phyloP scores from a whole-genome alignment of 2,113 vertebrate genomes.

The Lepidothrix coronata region DNA sequence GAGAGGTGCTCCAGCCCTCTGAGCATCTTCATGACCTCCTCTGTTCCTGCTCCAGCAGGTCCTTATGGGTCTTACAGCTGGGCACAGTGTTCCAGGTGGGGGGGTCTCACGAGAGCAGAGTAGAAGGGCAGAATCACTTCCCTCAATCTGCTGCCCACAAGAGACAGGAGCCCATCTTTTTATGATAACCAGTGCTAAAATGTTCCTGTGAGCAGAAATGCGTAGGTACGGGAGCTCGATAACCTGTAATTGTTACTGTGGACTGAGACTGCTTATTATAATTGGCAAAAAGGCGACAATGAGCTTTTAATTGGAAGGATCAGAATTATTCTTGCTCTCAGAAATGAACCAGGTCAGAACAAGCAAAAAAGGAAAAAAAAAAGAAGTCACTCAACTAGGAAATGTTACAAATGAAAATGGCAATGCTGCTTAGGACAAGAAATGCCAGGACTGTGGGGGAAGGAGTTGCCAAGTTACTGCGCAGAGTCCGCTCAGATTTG shows the following conservation, averaged over 20 bases:
- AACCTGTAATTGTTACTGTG: not conserved
- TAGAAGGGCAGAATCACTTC: not conserved
- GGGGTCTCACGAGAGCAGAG: not conserved
- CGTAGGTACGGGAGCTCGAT: not conserved
- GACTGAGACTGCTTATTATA: slow-evolving; percentile 15
- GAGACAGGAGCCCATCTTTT: not conserved
- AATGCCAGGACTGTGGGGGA: not conserved
- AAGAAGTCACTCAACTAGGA: not conserved
- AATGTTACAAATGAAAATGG: not conserved
- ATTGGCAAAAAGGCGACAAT: not conserved
- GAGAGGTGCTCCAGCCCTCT: not conserved
- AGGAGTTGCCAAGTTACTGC: not conserved
- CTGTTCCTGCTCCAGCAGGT: not conserved
- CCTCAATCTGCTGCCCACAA: not conserved
- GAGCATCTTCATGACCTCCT: not conserved
- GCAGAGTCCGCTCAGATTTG: not conserved
- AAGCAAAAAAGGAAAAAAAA: not conserved
- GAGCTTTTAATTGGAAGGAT: slow-evolving; percentile 5
- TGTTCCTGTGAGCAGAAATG: not conserved
- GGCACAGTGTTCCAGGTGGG: not conserved
- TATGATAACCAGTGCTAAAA: not conserved
- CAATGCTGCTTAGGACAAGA: not conserved
- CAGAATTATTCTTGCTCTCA: not conserved
- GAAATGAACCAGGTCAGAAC: not conserved
- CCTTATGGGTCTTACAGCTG: not conserved